Conservation (phyloP, 37 sponge, comb jelly and placozoan species). For the Tethya wilhelma region DNA sequence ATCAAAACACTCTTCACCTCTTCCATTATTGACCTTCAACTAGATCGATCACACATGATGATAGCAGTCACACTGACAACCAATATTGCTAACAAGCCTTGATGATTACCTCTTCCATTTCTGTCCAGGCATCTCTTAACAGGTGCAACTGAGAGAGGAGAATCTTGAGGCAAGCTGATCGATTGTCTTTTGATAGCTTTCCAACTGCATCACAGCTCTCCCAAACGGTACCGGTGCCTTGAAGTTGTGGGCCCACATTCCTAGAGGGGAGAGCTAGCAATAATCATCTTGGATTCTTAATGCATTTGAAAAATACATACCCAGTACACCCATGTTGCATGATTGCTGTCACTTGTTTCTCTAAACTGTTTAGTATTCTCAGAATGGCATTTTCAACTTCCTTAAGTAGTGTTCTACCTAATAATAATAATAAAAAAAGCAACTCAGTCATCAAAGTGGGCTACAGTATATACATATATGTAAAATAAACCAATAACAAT, state of each 20-base stretch:
- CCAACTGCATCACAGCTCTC: constrained; percentile 34
- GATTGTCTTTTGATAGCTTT: constrained; percentile 51
- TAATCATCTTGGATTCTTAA: background rate
- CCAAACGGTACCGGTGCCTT: constrained; percentile 60
- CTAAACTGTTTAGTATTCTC: constrained; percentile 25
- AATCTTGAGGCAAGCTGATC: constrained; percentile 19
- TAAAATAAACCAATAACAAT: no score
- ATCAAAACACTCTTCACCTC: constrained; percentile 3
- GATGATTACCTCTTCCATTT: constrained; percentile 46
- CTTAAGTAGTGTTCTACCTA: background rate
- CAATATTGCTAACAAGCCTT: no score
- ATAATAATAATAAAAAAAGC: no score
- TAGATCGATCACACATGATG: no score
- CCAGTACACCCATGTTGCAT: constrained; percentile 24
- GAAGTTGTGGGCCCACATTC: constrained; percentile 9
- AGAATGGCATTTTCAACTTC: constrained; percentile 27
- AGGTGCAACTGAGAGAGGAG: constrained; percentile 49
- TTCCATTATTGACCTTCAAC: constrained; percentile 4
- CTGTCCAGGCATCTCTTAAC: constrained; percentile 36
- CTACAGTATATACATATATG: no score
- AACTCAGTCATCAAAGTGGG: no score
- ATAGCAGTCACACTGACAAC: no score
- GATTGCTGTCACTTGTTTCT: constrained; percentile 1
- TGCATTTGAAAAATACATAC: background rate
- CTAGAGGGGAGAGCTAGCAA: background rate